These are phyloP conservation scores for Sciurus vulgaris DNA, from an alignment of 2,797 vertebrate species.

Conservation along the genomic window DNA sequence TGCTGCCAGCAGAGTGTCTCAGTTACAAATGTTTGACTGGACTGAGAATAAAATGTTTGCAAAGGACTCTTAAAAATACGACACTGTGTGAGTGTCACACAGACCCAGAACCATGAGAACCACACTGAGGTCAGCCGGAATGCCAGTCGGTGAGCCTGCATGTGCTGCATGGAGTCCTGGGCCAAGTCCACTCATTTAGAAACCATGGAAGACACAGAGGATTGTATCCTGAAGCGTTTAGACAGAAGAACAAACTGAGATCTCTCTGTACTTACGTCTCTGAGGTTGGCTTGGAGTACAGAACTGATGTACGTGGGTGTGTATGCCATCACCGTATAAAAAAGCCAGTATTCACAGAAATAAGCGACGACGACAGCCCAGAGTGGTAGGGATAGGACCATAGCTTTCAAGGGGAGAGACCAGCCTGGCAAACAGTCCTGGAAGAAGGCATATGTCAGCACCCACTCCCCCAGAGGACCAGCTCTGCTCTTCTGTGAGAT, in stretches of 20 bases:
- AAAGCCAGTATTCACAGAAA: constrained; percentile 91
- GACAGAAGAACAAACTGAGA: background rate
- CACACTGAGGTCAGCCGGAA: background rate
- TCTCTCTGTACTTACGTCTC: constrained; percentile 87
- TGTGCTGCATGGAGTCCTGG: background rate
- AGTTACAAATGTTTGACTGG: background rate
- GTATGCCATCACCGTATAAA: constrained; percentile 89
- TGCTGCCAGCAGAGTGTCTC: background rate
- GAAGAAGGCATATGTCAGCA: background rate
- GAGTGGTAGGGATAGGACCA: constrained; percentile 90
- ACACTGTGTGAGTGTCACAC: background rate
- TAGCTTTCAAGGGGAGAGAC: constrained; percentile 89
- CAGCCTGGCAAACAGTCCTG: constrained; percentile 89
- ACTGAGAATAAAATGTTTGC: background rate
- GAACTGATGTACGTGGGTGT: constrained; percentile 91
- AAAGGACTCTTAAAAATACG: background rate
- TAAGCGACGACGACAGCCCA: constrained; percentile 91
- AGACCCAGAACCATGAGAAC: background rate
- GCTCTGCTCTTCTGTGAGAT: background rate
- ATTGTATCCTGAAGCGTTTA: background rate
- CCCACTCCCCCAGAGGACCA: background rate
- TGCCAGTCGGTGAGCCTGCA: background rate
- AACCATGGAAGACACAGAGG: background rate
- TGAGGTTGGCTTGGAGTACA: constrained; percentile 90
- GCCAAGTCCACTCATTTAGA: background rate